Evolutionary conservation across 2,888 invertebrate genomes (phyloP), one percentile per base, ranked within the genome.

Genomic region (Drosophila nr. perissopoda): DNA sequence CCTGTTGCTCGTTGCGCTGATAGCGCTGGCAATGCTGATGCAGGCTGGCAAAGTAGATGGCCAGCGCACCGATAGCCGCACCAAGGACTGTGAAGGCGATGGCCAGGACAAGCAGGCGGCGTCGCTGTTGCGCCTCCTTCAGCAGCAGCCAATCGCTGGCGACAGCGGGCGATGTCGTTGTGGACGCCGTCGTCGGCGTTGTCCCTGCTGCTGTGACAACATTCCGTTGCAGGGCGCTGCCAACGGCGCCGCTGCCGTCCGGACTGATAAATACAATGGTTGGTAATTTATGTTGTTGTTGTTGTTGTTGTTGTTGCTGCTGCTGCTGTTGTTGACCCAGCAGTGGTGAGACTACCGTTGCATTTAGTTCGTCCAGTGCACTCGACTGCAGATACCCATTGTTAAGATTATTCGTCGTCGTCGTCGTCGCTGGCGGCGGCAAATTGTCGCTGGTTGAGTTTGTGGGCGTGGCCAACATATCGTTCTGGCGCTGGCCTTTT

Each of bases 121-220:
- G 95, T 94, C 75, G 96, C 95, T 66, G 94, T 95, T 94, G 95
- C 94, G 92, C 96, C 95, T 59, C 96, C 96, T 64, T 95, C 94
- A 92, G 96, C 95, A 92, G 73, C 85, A 92, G 69, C 87, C 91
- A 91, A 49, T 92, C 91, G 80, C 87, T 92, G 67, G 59, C 61
- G 6, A 48, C 66, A 1, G 65, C 25, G 3, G 68, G 25, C 16
- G 80, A 48, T 25, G 36, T 45, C 45, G 45, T 45, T 45, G 45
- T 45, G 45, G 45, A 45, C 45, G 16, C 45, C 25, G 45, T 25
- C 45, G 25, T 45, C 25, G 27, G 45, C 45, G 45, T 45, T 13
- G 80, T 62, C 2, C 70, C 52, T 29, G 71, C 11, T 2, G 42
- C 11, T 2, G 42, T 27, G 21, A 48, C 16, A 36, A 36, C 59